phyloP scores from a whole-genome alignment of 2,797 vertebrate genomes.

The Lithobates pipiens region DNA sequence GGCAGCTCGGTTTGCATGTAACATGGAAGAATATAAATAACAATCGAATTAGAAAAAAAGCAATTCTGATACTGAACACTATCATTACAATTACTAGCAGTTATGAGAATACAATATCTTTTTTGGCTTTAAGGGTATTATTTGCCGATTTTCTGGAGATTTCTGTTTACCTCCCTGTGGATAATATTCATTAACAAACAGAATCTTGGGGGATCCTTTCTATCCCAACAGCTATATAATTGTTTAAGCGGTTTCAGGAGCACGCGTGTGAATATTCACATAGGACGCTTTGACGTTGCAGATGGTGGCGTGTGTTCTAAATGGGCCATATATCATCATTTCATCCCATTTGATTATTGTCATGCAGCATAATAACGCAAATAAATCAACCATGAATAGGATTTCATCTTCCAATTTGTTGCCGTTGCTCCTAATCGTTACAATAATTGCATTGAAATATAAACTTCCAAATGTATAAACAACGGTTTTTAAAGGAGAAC shows the following conservation, averaged over 20 bases:
- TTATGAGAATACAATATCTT: no score
- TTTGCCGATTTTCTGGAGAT: no score
- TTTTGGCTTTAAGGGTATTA: no score
- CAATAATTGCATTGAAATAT: slow-evolving; percentile 46
- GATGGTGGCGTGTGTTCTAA: slow-evolving; percentile 15
- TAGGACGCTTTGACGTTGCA: slow-evolving; percentile 7
- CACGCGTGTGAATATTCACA: slow-evolving; percentile 2
- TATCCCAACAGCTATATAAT: no score
- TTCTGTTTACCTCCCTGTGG: no score
- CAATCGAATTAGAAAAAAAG: no score
- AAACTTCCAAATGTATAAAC: slow-evolving; percentile 27
- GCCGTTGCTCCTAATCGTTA: slow-evolving; percentile 16
- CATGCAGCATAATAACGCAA: slow-evolving; percentile 46
- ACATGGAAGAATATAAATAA: no score
- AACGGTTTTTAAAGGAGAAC: neutral
- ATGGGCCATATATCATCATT: slow-evolving; percentile 35
- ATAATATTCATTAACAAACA: no score
- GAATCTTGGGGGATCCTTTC: no score
- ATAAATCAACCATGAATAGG: slow-evolving; percentile 50
- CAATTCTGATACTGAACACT: no score
- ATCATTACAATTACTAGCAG: no score
- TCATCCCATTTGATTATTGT: slow-evolving; percentile 55
- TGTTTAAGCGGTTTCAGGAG: neutral
- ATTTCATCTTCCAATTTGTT: slow-evolving; percentile 39
- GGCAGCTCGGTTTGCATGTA: no score